Percentiles rank a stretch among this genome's conserved stretches.
phyloP scores from a whole-genome alignment of 2,113 vertebrate genomes.

The Sphyrna mokarran region DNA sequence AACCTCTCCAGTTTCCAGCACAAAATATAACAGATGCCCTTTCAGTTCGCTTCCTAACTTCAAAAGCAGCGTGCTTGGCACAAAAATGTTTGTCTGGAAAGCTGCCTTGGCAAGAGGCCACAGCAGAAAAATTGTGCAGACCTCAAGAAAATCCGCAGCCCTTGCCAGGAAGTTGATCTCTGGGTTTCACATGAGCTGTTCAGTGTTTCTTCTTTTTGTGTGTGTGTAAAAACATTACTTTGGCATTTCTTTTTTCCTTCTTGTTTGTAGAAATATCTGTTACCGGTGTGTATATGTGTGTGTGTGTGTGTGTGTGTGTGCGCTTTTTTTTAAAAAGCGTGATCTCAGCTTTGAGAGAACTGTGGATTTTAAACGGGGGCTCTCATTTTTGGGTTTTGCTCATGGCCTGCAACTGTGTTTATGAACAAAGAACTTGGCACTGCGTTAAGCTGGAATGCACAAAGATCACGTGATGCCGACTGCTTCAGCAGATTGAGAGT shows the following conservation, averaged over 20 bases:
- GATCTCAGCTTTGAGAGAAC: background rate
- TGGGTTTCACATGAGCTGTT: slow-evolving; percentile 4
- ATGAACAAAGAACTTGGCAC: background rate
- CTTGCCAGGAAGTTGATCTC: slow-evolving; percentile 36
- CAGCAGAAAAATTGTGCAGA: slow-evolving; percentile 15
- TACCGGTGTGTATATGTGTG: background rate
- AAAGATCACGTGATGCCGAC: background rate
- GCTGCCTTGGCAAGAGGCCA: slow-evolving; percentile 33
- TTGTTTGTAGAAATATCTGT: background rate
- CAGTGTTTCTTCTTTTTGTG: background rate
- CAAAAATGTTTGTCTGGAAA: slow-evolving; percentile 37
- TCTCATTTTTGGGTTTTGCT: background rate
- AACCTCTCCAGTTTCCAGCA: slow-evolving; percentile 43
- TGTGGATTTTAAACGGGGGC: background rate
- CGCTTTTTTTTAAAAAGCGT: background rate
- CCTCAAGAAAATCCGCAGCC: slow-evolving; percentile 33
- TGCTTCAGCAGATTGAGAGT: background rate
- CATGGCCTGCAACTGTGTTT: background rate
- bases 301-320: background rate
- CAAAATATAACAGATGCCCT: slow-evolving; percentile 40
- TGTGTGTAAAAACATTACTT: background rate
- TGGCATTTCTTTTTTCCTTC: background rate
- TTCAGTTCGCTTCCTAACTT: slow-evolving; percentile 19
- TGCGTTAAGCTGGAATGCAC: background rate
- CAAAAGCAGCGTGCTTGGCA: slow-evolving; percentile 30